Evolutionary conservation across 2,797 vertebrate genomes (phyloP).

Genomic region (Prunella strophiata): DNA sequence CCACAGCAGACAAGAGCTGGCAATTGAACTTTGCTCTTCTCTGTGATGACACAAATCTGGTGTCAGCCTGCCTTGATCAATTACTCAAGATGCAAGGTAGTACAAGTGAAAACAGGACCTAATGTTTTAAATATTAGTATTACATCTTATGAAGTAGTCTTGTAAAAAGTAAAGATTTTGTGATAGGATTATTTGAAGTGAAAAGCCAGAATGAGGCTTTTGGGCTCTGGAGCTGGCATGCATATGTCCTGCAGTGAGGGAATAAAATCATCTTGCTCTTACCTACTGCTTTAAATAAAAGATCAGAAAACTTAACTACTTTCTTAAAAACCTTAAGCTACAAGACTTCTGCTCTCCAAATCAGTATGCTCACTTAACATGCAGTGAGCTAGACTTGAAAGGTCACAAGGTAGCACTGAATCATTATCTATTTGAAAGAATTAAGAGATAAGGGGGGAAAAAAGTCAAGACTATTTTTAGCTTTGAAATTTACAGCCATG

Average conservation of each 20-base stretch:
- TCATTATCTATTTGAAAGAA: slow-evolving; percentile 35
- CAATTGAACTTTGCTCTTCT: background rate
- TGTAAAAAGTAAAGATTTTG: background rate
- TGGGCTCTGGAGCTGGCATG: accelerated
- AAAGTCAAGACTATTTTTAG: slow-evolving; percentile 39
- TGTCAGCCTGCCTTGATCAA: background rate
- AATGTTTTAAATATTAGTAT: background rate
- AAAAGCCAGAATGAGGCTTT: background rate
- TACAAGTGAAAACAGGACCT: background rate
- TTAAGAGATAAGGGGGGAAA: background rate
- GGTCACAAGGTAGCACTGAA: slow-evolving; percentile 15
- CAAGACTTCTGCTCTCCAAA: background rate
- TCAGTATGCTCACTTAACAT: background rate
- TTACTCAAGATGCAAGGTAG: background rate
- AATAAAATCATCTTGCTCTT: background rate
- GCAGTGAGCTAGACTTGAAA: slow-evolving; percentile 25
- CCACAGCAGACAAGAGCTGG: background rate
- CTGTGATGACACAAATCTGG: background rate
- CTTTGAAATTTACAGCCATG: slow-evolving; percentile 6
- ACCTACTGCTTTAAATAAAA: background rate
- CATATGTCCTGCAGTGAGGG: background rate
- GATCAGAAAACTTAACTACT: background rate
- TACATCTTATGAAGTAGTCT: background rate
- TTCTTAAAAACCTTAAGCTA: background rate
- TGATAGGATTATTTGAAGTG: background rate